Evolutionary conservation across 2,113 vertebrate genomes (phyloP), one percentile per base, ranked within the genome.

Genomic region (Chascanopsetta lugubris): DNA sequence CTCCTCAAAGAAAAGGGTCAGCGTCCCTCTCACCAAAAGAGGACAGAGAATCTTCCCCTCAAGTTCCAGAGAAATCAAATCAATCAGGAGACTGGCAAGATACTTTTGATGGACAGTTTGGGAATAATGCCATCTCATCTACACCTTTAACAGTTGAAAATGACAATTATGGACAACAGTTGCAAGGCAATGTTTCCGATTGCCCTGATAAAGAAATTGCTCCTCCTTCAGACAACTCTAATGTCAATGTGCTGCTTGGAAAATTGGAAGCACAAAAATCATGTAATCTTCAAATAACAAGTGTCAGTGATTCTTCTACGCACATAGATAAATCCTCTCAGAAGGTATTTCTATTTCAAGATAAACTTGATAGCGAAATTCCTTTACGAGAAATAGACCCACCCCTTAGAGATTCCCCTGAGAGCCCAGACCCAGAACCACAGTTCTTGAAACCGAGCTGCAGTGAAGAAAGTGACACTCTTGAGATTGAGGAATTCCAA

Each of bases 341-440:
- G 59, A 46, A 43, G 12, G 73, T 80, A 30, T 48, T 13, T 54
- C 7, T 75, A 20, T 40, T 78, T 32, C 25, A 55, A 8, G 45
- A 32, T 72, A 89, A 88, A 78, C 11, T 80, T 62, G 85, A 86
- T 29, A 87, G 59, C 62, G 30, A 78, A 63, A 25, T 89, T 67
- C 89, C 87, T 51, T 40, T 91, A 4, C 84, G 87, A 78, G 84
- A 82, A 83, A 79, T 83, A 69, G 87, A 91, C 48, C 85, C 85
- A 6, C 87, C 87, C 18, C 74, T 77, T 68, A 75, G 88, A 80
- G 88, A 89, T 87, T 89, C 88, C 43, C 87, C 89, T 60, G 72
- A 91, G 32, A 91, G 87, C 50, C 87, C 90, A 58, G 88, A 88
- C 74, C 90, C 88, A 77, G 88, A 91, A 8, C 87, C 85, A 72